Evolutionary conservation across 2,797 vertebrate species (phyloP).

Genomic region (Poeciliopsis gracilis): DNA sequence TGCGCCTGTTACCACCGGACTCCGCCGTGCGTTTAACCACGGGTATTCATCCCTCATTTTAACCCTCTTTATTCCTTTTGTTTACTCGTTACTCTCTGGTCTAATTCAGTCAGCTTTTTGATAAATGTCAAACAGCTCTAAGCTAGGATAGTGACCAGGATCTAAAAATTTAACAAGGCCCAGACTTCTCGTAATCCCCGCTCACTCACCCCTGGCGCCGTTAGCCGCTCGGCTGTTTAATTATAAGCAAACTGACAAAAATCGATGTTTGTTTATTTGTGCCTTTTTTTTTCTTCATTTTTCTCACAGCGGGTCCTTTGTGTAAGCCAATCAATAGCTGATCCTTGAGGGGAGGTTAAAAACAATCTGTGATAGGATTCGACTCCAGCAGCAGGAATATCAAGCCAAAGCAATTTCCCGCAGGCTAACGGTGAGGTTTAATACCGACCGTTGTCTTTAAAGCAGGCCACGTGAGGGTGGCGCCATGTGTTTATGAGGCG

Average conservation of each 20-base stretch:
- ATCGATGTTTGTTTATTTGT: constrained; percentile 57
- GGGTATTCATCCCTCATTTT: background rate
- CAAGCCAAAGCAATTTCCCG: constrained; percentile 57
- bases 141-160: background rate
- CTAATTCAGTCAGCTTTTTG: too few relatives aligned
- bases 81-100: background rate
- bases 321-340: constrained; percentile 64
- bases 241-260: constrained; percentile 64
- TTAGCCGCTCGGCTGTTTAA: constrained; percentile 50
- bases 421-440: constrained; percentile 35
- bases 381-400: constrained; percentile 59
- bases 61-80: background rate
- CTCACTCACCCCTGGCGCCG: constrained; percentile 11
- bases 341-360: constrained; percentile 53
- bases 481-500: constrained; percentile 1
- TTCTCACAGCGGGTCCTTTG: constrained; percentile 56
- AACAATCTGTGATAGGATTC: constrained; percentile 64
- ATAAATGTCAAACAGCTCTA: background rate
- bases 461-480: background rate
- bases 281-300: constrained; percentile 30
- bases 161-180: background rate
- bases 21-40: too few relatives aligned
- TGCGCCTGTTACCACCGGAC: too few relatives aligned
- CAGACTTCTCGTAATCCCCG: constrained; percentile 25
- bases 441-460: constrained; percentile 7